Conservation (phyloP, 2,797 vertebrate species). For the Sylvilagus floridanus region DNA sequence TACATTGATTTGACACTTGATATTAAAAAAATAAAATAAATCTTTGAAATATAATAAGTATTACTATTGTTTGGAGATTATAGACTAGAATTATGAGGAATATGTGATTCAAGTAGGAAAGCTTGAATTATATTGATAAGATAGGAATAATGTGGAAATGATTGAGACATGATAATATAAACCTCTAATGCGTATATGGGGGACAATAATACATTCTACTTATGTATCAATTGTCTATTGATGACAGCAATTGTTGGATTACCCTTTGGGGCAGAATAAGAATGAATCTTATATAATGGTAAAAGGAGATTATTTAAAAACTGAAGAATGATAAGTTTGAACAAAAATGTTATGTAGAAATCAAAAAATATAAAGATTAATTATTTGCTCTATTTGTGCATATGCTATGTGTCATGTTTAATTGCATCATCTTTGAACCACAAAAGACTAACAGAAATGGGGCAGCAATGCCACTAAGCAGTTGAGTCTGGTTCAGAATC, state of each 20-base stretch:
- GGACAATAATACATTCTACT: background rate
- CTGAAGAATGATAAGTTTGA: background rate
- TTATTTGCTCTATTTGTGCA: background rate
- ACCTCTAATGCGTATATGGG: background rate
- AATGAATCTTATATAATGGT: background rate
- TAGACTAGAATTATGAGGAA: background rate
- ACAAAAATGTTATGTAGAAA: background rate
- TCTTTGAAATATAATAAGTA: background rate
- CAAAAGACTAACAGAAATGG: background rate
- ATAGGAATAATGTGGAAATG: background rate
- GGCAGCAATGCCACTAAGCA: background rate
- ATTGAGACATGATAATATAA: background rate
- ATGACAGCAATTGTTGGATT: background rate
- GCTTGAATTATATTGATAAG: background rate
- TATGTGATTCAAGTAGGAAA: background rate
- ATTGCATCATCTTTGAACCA: background rate
- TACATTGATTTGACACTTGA: background rate
- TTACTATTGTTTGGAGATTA: background rate
- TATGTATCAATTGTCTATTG: background rate
- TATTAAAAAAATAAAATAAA: slow-evolving; percentile 11
- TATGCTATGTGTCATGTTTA: background rate
- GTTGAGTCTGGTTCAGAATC: background rate
- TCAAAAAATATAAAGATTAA: background rate
- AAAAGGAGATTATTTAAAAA: background rate
- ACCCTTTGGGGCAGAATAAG: background rate